Conservation (phyloP, 2,888 invertebrate species). For the Blastobasis adustella region DNA sequence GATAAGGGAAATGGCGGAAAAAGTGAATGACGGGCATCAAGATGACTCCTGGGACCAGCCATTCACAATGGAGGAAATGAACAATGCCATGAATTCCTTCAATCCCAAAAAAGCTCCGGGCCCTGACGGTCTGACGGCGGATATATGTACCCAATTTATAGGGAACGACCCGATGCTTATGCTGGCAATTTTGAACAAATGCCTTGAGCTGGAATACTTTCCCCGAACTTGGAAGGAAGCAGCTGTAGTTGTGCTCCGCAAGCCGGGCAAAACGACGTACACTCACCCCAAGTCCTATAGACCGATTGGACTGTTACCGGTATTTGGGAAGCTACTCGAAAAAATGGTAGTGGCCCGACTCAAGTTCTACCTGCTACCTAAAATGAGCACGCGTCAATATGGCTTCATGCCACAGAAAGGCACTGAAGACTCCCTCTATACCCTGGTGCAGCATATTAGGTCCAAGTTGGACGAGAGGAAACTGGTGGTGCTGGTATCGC, state of each 20-base stretch:
- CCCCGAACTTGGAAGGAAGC: constrained; percentile 1
- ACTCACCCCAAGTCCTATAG: neutral
- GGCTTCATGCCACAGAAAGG: neutral
- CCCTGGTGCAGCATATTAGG: too few relatives aligned
- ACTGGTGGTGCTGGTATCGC: too few relatives aligned
- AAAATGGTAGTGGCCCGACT: neutral
- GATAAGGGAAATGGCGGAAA: too few relatives aligned
- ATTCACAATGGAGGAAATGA: neutral
- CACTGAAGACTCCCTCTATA: neutral
- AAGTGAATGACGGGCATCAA: too few relatives aligned
- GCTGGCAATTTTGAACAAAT: too few relatives aligned
- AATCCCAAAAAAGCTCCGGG: constrained; percentile 14
- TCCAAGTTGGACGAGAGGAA: too few relatives aligned
- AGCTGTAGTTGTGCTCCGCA: neutral
- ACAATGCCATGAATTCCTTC: neutral
- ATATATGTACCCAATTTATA: too few relatives aligned
- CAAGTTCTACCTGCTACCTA: too few relatives aligned
- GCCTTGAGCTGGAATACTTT: constrained; percentile 1
- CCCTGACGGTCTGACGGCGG: constrained; percentile 11
- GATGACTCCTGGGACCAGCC: too few relatives aligned
- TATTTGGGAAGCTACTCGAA: too few relatives aligned
- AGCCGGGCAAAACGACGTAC: neutral
- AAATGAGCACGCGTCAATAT: neutral
- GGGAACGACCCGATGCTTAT: too few relatives aligned
- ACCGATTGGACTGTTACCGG: too few relatives aligned